A percentile compares a stretch with the other conserved stretches of the same genome.
Evolutionary conservation across 2,888 invertebrate species (phyloP).

Genomic region (Helleia helle): DNA sequence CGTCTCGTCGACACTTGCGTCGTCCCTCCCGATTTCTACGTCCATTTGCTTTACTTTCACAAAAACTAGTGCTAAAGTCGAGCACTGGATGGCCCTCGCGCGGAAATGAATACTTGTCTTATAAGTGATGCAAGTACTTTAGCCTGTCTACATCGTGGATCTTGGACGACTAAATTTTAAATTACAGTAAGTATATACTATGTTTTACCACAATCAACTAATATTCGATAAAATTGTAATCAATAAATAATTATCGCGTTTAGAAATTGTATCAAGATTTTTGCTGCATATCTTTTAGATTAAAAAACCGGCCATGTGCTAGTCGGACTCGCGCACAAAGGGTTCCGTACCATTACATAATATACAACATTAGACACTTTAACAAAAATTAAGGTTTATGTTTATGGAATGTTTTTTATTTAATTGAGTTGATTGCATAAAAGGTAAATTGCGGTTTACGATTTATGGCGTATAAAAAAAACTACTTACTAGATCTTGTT

Average conservation of each 20-base stretch:
- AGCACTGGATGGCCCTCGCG: background rate
- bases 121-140: slow-evolving; percentile 1
- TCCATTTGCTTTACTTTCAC: slow-evolving; percentile 35
- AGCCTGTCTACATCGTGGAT: background rate
- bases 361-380: too few species aligned
- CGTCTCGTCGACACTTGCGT: slow-evolving; percentile 46
- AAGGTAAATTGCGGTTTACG: too few species aligned
- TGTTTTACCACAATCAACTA: background rate
- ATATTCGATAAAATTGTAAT: background rate
- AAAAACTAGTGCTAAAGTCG: background rate
- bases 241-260: background rate
- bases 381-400: too few species aligned
- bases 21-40: slow-evolving; percentile 43
- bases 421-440: too few species aligned
- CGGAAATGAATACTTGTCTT: slow-evolving; percentile 18
- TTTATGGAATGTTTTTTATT: too few species aligned
- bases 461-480: too few species aligned
- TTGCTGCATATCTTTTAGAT: background rate
- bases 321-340: too few species aligned
- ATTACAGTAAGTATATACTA: background rate
- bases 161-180: background rate
- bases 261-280: background rate
- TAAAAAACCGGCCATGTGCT: too few species aligned
- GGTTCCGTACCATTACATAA: too few species aligned
- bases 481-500: too few species aligned